Evolutionary conservation across 2,113 vertebrate genomes (phyloP).

Genomic region (Cephalopholis sonnerati): DNA sequence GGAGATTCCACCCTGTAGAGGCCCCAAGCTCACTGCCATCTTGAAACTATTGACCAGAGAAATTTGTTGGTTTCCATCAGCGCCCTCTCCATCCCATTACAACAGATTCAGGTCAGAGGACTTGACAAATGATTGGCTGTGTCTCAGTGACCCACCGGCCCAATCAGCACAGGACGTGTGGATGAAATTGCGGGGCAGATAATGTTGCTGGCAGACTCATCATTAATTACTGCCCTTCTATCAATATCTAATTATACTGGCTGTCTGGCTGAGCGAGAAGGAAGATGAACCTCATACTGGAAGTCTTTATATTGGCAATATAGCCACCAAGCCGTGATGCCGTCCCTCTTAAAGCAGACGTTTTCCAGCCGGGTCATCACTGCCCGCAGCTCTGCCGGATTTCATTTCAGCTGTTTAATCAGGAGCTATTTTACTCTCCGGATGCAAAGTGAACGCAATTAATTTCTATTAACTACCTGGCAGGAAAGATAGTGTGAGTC

Average conservation of each 20-base stretch:
- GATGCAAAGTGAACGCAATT: constrained; percentile 66
- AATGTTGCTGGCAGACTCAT: constrained; percentile 74
- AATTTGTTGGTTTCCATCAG: constrained; percentile 56
- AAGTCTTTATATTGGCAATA: constrained; percentile 70
- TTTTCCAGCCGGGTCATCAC: constrained; percentile 51
- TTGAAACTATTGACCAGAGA: constrained; percentile 28
- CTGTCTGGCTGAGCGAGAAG: constrained; percentile 72
- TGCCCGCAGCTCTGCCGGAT: constrained; percentile 39
- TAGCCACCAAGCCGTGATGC: constrained; percentile 43
- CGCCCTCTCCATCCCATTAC: constrained; percentile 59
- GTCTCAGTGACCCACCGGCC: constrained; percentile 60
- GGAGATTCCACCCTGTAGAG: background rate
- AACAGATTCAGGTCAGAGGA: constrained; percentile 74
- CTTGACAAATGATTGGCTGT: constrained; percentile 73
- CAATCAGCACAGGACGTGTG: constrained; percentile 63
- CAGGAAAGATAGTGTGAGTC: constrained; percentile 40
- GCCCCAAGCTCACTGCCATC: constrained; percentile 17
- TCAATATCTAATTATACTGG: constrained; percentile 86
- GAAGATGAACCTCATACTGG: constrained; percentile 72
- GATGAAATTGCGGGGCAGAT: constrained; percentile 69
- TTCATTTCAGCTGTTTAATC: constrained; percentile 73
- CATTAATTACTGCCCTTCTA: constrained; percentile 83
- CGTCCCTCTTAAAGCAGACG: constrained; percentile 43
- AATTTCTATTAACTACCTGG: constrained; percentile 74
- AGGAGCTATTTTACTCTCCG: constrained; percentile 58